These are phyloP conservation scores for Neoscelio sp. DNA, from an alignment of 2,888 invertebrate genomes.

Conservation along the genomic window DNA sequence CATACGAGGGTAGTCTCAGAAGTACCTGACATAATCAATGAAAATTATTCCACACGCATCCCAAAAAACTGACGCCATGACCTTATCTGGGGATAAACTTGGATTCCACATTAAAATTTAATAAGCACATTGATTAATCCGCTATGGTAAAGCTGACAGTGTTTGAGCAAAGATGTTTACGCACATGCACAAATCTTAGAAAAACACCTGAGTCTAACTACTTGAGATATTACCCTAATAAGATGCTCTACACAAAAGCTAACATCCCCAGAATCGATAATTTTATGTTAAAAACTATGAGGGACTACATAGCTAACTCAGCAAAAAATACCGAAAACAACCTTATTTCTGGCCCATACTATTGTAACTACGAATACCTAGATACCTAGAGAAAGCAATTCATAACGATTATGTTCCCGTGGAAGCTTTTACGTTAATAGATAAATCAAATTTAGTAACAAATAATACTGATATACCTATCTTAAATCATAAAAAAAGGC, in stretches of 20 bases:
- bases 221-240: no score
- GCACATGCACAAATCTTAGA: no score
- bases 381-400: background rate
- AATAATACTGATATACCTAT: background rate
- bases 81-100: constrained; percentile 60
- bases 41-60: no score
- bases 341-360: constrained; percentile 13
- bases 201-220: no score
- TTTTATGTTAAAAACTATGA: constrained; percentile 14
- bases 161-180: no score
- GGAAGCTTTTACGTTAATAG: background rate
- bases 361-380: background rate
- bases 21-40: no score
- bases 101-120: constrained; percentile 49
- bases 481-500: background rate
- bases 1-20: no score
- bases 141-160: no score
- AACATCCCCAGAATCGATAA: constrained; percentile 38
- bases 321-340: background rate
- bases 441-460: background rate
- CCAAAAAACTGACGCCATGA: no score
- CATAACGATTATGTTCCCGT: background rate
- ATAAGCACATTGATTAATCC: no score
- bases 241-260: no score
- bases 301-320: constrained; percentile 8